Evolutionary conservation across 2,888 invertebrate genomes (phyloP).

Genomic region (Helleia helle): DNA sequence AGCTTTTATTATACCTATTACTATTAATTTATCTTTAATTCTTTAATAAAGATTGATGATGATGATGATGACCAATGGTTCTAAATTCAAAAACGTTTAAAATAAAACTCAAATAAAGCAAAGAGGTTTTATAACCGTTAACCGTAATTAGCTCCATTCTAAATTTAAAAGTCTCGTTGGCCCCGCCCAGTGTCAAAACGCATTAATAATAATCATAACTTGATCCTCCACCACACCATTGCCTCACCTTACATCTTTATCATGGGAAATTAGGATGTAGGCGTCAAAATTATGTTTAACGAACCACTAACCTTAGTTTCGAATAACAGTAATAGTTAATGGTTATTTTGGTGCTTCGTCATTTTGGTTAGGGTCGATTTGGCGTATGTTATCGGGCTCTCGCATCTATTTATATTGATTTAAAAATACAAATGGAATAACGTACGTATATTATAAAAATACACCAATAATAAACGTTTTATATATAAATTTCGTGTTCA

Average conservation of each 20-base stretch:
- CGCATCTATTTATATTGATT: background rate
- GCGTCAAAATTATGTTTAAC: conserved; percentile 29
- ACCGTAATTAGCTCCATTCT: conserved; percentile 28
- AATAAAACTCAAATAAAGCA: conserved; percentile 2
- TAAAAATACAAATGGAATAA: too few relatives aligned
- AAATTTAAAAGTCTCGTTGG: conserved; percentile 27
- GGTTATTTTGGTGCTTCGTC: background rate
- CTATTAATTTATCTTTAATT: too few relatives aligned
- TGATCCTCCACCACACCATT: conserved; percentile 39
- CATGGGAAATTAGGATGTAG: conserved; percentile 23
- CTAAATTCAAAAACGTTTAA: too few relatives aligned
- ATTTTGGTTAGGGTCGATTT: background rate
- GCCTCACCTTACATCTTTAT: conserved; percentile 50
- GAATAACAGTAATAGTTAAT: background rate
- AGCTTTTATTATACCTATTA: too few relatives aligned
- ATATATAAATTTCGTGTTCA: too few relatives aligned
- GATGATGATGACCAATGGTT: too few relatives aligned
- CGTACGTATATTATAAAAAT: too few relatives aligned
- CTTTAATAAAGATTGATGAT: too few relatives aligned
- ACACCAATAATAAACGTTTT: too few relatives aligned
- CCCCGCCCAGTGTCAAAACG: conserved; percentile 37
- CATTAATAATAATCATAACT: conserved; percentile 28
- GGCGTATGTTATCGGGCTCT: background rate
- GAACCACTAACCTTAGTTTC: conserved; percentile 22
- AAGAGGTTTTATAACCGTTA: conserved; percentile 16